Conservation (phyloP, 1,140 invertebrate genomes). For the Frieseomelitta varia region DNA sequence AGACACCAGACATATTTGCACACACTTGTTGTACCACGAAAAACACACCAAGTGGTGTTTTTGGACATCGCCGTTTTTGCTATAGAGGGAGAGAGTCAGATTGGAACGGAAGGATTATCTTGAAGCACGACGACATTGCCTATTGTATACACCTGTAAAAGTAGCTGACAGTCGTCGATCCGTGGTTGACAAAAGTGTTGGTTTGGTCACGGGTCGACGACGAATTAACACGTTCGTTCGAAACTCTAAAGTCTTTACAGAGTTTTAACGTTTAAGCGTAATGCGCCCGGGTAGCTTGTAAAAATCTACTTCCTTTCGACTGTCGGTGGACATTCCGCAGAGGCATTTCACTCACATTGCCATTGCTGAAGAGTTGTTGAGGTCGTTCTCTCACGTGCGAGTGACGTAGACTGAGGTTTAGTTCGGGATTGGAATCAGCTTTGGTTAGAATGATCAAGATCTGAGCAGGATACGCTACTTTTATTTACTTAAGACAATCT, state of each 20-base stretch:
- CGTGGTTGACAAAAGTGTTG: too few relatives aligned
- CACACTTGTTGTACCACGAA: conserved; percentile 28
- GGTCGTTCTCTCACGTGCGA: neutral
- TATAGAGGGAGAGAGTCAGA: conserved; percentile 17
- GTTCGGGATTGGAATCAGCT: neutral
- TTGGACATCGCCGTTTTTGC: conserved; percentile 32
- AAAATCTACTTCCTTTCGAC: neutral
- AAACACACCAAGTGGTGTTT: conserved; percentile 14
- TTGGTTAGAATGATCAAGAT: neutral
- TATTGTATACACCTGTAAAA: conserved; percentile 40
- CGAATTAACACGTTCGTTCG: conserved; percentile 3
- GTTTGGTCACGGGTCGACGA: neutral
- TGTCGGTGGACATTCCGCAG: neutral
- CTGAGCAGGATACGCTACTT: neutral
- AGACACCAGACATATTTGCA: conserved; percentile 29
- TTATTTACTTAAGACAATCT: neutral
- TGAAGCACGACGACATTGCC: conserved; percentile 33
- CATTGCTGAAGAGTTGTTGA: neutral
- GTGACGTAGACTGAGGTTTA: neutral
- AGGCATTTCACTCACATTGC: neutral
- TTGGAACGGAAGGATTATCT: conserved; percentile 33
- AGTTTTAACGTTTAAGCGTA: conserved; percentile 25
- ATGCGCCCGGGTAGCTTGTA: neutral
- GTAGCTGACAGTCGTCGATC: conserved; percentile 20
- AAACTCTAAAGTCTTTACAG: conserved; percentile 26